Conservation (phyloP, 2,797 vertebrate genomes). For the Erethizon dorsatum region DNA sequence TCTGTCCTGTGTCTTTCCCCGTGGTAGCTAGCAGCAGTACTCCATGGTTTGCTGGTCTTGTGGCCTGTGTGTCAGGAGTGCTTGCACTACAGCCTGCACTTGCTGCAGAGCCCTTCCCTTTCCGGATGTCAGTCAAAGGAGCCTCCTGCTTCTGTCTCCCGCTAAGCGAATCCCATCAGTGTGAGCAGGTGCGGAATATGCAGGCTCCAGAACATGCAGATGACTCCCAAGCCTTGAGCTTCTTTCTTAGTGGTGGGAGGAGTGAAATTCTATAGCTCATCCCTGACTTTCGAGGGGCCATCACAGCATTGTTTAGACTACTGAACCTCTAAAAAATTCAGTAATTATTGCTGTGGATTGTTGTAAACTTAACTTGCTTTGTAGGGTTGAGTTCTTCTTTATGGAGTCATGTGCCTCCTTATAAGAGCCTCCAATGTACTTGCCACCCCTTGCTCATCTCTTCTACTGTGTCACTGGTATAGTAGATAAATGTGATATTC, state of each 20-base stretch:
- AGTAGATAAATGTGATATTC: neutral
- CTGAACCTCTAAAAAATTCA: neutral
- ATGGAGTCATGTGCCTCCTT: neutral
- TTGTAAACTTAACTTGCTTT: neutral
- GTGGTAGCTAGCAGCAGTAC: neutral
- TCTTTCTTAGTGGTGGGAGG: neutral
- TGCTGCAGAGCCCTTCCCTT: neutral
- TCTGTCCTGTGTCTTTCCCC: neutral
- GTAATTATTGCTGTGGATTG: neutral
- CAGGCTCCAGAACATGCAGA: neutral
- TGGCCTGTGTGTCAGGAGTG: rapidly evolving
- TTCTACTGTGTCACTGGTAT: neutral
- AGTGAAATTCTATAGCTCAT: neutral
- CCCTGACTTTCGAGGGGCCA: neutral
- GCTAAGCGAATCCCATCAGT: neutral
- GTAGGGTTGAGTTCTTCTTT: neutral
- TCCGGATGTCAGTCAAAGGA: neutral
- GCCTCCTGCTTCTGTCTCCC: neutral
- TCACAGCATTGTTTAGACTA: neutral
- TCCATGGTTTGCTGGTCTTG: neutral
- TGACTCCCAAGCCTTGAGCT: neutral
- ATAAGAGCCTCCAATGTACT: neutral
- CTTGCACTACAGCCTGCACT: neutral
- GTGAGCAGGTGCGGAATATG: neutral
- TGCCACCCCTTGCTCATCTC: neutral